Conservation (phyloP, 2,113 vertebrate species). For the Melanostigma gelatinosum region DNA sequence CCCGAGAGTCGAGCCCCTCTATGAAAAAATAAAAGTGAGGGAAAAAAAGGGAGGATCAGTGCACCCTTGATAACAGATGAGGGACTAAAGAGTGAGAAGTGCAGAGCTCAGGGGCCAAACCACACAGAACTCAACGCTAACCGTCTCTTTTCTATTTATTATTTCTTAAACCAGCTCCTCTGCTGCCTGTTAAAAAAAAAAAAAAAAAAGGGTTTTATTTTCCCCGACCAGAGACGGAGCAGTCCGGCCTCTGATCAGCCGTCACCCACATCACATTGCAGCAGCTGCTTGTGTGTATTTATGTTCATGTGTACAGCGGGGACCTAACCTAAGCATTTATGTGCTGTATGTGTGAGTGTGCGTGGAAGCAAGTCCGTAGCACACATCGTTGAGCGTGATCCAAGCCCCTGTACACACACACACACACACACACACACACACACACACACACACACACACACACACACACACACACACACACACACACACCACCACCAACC, state of each 20-base stretch:
- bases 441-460: constrained; percentile 62
- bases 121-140: constrained; percentile 44
- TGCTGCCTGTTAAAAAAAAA: constrained; percentile 57
- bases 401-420: constrained; percentile 69
- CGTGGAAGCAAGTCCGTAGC: constrained; percentile 39
- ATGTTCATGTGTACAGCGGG: constrained; percentile 48
- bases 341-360: constrained; percentile 43
- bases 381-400: constrained; percentile 62
- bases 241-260: constrained; percentile 69
- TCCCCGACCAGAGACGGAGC: constrained; percentile 50
- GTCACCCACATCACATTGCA: constrained; percentile 69
- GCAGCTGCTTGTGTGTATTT: constrained; percentile 65
- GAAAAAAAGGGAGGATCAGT: constrained; percentile 26
- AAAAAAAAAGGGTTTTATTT: constrained; percentile 50
- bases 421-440: constrained; percentile 7
- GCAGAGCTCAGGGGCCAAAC: constrained; percentile 50
- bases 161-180: constrained; percentile 62
- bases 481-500: constrained; percentile 63
- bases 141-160: constrained; percentile 66
- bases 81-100: constrained; percentile 26
- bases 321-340: constrained; percentile 63
- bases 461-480: constrained; percentile 57
- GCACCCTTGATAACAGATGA: constrained; percentile 40
- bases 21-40: constrained; percentile 42
- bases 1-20: constrained; percentile 24